A percentile compares a stretch with the other conserved stretches of the same genome.
Conservation (phyloP, 1,140 invertebrate species). For the Notospermus geniculatus region DNA sequence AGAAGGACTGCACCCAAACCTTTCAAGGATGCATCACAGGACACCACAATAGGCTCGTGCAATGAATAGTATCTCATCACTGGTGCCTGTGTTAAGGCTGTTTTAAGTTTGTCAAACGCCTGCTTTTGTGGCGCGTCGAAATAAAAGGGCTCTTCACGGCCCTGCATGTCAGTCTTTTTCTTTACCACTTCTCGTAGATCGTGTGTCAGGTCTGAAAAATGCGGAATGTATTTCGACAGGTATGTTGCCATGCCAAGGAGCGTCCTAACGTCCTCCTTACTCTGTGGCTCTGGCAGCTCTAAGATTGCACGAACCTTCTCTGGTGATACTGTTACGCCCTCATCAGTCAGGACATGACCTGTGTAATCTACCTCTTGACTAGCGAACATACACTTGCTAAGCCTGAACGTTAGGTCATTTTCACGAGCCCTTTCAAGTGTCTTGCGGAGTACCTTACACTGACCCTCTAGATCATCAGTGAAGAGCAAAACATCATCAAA, state of each 20-base stretch:
- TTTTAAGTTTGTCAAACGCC: not conserved
- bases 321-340: constrained; percentile 46
- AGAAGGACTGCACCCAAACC: constrained; percentile 12
- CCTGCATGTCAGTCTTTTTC: no score
- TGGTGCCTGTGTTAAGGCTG: not conserved
- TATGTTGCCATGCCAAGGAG: constrained; percentile 29
- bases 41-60: constrained; percentile 6
- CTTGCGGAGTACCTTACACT: not conserved
- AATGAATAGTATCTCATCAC: constrained; percentile 11
- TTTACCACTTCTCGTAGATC: no score
- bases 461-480: not conserved
- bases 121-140: not conserved
- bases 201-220: no score
- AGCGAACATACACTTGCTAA: not conserved
- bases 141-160: no score
- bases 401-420: not conserved
- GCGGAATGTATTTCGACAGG: no score
- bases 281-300: constrained; percentile 37
- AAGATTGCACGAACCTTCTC: constrained; percentile 46
- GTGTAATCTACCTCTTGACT: not conserved
- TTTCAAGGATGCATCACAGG: constrained; percentile 4
- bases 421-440: not conserved
- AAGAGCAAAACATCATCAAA: not conserved
- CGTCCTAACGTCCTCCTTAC: constrained; percentile 20
- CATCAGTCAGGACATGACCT: constrained; percentile 43